Conservation (phyloP, 2,888 invertebrate species). For the Elysia crispata region DNA sequence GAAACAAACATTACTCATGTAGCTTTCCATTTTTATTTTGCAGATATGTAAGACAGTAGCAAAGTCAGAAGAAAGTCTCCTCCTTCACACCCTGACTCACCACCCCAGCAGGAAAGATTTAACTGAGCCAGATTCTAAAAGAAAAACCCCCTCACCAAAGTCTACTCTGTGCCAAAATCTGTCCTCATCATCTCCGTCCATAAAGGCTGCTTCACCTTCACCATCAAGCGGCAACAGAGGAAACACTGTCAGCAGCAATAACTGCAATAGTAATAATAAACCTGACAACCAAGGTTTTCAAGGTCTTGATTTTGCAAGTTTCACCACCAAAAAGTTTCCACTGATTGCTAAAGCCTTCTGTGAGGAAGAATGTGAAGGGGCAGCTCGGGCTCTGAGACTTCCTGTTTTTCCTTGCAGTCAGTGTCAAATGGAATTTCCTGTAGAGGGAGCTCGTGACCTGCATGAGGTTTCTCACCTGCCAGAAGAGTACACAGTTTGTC, state of each 20-base stretch:
- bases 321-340: constrained; percentile 88
- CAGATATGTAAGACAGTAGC: constrained; percentile 44
- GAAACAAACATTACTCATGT: neutral
- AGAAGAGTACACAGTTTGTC: constrained; percentile 69
- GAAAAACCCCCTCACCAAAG: neutral
- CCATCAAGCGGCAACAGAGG: constrained; percentile 80
- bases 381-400: constrained; percentile 61
- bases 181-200: too few relatives aligned
- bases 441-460: constrained; percentile 72
- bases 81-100: constrained; percentile 37
- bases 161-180: neutral
- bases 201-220: constrained; percentile 79
- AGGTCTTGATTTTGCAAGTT: constrained; percentile 87
- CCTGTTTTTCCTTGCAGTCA: constrained; percentile 73
- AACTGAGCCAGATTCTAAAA: constrained; percentile 17
- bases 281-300: constrained; percentile 64
- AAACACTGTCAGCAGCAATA: constrained; percentile 80
- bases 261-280: constrained; percentile 9
- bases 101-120: constrained; percentile 23
- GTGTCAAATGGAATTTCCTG: constrained; percentile 76
- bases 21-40: neutral
- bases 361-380: constrained; percentile 79
- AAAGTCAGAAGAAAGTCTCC: constrained; percentile 45
- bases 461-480: constrained; percentile 72
- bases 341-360: constrained; percentile 86